Evolutionary conservation across 1,140 invertebrate species (phyloP).

Genomic region (Scylla paramamosain): DNA sequence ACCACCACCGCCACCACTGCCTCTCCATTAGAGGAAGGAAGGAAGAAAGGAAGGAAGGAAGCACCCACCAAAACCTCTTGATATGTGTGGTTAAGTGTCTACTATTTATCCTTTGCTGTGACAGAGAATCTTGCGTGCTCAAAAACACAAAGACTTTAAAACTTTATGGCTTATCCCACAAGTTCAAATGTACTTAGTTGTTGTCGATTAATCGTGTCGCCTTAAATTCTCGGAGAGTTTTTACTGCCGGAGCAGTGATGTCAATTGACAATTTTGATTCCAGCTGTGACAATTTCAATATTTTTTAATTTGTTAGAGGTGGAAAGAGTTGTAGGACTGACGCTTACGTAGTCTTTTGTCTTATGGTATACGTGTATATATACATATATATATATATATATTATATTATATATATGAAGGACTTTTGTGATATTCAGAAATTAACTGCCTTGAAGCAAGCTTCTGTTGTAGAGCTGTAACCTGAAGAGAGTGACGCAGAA

Average conservation of each 20-base stretch:
- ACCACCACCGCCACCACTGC: not conserved
- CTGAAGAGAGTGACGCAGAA: not conserved
- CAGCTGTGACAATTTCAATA: constrained; percentile 2
- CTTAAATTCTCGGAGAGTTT: not conserved
- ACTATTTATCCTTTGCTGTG: constrained; percentile 7
- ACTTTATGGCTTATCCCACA: constrained; percentile 12
- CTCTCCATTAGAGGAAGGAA: not conserved
- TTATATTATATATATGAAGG: not conserved
- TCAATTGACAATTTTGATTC: constrained; percentile 15
- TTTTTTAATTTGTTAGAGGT: not conserved
- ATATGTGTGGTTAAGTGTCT: constrained; percentile 12
- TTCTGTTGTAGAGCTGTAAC: not conserved
- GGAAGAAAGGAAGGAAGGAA: not conserved
- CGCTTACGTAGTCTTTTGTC: not conserved
- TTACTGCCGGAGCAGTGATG: not conserved
- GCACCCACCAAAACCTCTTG: not conserved
- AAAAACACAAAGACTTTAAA: constrained; percentile 24
- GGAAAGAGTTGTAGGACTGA: constrained; percentile 21
- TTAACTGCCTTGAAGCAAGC: constrained; percentile 10
- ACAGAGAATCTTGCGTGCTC: constrained; percentile 17
- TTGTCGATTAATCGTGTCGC: not conserved
- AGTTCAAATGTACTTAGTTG: constrained; percentile 23
- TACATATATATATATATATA: not conserved
- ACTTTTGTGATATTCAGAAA: constrained; percentile 24
- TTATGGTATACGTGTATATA: constrained; percentile 16